Base-by-base conservation (phyloP, 2,888 invertebrate genomes). In the Caradrina kadenii region DNA sequence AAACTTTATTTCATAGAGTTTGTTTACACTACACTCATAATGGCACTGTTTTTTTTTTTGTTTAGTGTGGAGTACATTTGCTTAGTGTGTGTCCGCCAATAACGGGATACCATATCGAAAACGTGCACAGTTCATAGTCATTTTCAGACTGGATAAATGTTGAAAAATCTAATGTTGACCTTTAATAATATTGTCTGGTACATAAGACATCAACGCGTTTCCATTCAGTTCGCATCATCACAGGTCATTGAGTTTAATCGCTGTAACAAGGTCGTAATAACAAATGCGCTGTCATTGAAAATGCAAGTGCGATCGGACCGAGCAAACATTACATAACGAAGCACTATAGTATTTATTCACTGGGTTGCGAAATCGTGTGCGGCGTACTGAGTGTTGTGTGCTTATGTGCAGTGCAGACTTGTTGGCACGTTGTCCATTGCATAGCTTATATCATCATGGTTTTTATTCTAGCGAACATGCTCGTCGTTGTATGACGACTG, bases 71-170 rank as follows among this genome's bases (percentile, higher is more conserved):
- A 90, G 86, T 88, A 90, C 90, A 90, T 90, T 86, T 86, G 94
- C 94, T 95, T 94, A 89, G 88, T 94, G 91, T 95, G 93, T 95
- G 94, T 95, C 88, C 86, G 93, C 92, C 87, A 90, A 90, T 93
- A 94, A 93, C 90, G 89, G 92, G 89, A 88, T 77, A 75, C 85
- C 88, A 89, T 88, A 85, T 74, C 63, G 76, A 76, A 83, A 81
- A 80, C 78, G 79, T 76, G 85, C 87, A 87, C 85, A 73, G 66
- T 74, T 88, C 87, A 90, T 87, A 76, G 84, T 80, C 86, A 87
- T 87, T 80, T 78, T 80, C 74, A 78, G 73, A 80, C 66, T 61
- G 71, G 73, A 70, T 69, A 73, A 72, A 66, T 62, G 26, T 79
- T 69, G 62, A 59, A 26, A 73, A 69, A 63, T 68, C 62, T 73